These are phyloP conservation scores for Tautogolabrus adspersus DNA, from an alignment of 2,113 vertebrate species.

Conservation along the genomic window DNA sequence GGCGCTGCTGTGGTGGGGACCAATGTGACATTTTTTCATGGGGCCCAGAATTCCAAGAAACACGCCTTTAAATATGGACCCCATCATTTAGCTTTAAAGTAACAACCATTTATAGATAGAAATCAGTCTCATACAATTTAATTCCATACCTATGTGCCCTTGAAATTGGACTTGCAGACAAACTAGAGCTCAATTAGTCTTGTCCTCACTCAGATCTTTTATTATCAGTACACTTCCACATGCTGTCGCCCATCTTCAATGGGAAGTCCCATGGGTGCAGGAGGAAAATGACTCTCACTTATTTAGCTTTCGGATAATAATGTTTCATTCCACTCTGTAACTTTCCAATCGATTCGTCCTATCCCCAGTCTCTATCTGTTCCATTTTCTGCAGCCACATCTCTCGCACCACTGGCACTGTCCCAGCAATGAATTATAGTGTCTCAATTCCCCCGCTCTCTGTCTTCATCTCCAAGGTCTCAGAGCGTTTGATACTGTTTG, in stretches of 20 bases:
- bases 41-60: too few relatives aligned
- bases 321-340: conserved; percentile 62
- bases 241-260: neutral
- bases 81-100: too few relatives aligned
- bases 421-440: conserved; percentile 48
- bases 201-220: conserved; percentile 3
- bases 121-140: neutral
- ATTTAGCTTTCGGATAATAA: conserved; percentile 56
- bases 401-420: conserved; percentile 29
- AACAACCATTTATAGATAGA: neutral
- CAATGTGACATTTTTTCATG: too few relatives aligned
- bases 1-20: too few relatives aligned
- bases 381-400: conserved; percentile 36
- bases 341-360: conserved; percentile 56
- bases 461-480: conserved; percentile 61
- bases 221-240: neutral
- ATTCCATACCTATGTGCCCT: neutral
- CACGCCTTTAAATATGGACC: too few relatives aligned
- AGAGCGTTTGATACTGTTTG: conserved; percentile 75
- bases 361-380: conserved; percentile 42
- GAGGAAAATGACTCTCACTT: conserved; percentile 41
- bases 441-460: conserved; percentile 35
- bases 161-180: neutral
- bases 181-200: neutral
- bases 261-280: neutral